phyloP scores from a whole-genome alignment of 2,113 vertebrate species.

The Naja naja region DNA sequence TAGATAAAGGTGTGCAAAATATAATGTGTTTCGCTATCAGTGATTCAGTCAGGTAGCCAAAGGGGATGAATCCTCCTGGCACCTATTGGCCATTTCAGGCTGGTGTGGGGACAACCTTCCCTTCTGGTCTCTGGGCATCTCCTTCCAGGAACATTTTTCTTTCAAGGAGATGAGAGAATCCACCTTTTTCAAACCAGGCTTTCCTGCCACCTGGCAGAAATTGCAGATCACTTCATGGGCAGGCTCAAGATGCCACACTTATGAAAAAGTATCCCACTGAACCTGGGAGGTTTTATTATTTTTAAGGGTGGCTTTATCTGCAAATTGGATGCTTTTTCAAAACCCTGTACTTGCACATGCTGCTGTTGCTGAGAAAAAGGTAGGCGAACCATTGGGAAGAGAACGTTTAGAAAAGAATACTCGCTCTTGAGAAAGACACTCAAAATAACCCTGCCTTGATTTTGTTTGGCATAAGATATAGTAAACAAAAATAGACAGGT shows the following conservation, averaged over 20 bases:
- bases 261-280: not conserved
- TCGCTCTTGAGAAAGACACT: not conserved
- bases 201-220: not conserved
- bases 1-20: not conserved
- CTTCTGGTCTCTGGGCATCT: not conserved
- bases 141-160: not conserved
- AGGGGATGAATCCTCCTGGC: not conserved
- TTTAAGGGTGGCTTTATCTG: not conserved
- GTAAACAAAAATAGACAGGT: not conserved
- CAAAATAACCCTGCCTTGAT: not conserved
- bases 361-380: not conserved
- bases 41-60: not conserved
- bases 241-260: not conserved
- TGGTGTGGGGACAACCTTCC: not conserved
- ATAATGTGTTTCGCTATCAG: not conserved
- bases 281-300: not conserved
- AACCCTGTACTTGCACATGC: not conserved
- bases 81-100: not conserved
- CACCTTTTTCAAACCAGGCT: not conserved
- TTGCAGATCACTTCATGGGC: not conserved
- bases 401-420: not conserved
- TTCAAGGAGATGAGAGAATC: not conserved
- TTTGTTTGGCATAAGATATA: not conserved
- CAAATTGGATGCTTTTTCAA: not conserved
- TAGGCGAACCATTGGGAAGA: not conserved